phyloP scores from a whole-genome alignment of 35 echinoderm and acorn worm genomes.

The Apostichopus japonicus region DNA sequence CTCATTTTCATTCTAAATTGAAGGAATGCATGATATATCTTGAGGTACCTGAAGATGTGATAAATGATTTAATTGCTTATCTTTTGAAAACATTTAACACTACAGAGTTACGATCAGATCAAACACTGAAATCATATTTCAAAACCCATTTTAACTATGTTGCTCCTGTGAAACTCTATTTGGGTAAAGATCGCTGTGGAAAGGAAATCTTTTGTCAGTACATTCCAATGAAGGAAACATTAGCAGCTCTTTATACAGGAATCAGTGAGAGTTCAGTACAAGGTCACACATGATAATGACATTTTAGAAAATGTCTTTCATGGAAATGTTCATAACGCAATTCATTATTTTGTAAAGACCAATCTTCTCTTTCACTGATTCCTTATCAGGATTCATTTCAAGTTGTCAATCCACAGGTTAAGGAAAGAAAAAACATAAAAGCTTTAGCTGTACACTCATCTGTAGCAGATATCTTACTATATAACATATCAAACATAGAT shows the following conservation, averaged over 20 bases:
- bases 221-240: constrained; percentile 49
- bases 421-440: constrained; percentile 32
- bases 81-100: no score
- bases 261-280: no score
- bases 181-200: background rate
- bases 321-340: background rate
- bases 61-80: constrained; percentile 23
- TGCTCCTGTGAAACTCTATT: background rate
- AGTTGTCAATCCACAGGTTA: constrained; percentile 47
- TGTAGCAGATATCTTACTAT: no score
- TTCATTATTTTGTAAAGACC: background rate
- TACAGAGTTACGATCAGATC: constrained; percentile 40
- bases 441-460: no score
- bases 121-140: constrained; percentile 21
- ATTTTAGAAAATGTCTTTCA: constrained; percentile 27
- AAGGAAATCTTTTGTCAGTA: constrained; percentile 50
- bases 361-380: background rate
- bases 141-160: constrained; percentile 19
- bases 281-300: no score
- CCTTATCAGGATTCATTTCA: constrained; percentile 40
- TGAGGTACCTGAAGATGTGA: background rate
- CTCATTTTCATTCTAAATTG: background rate
- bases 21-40: constrained; percentile 4
- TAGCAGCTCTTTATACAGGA: constrained; percentile 13
- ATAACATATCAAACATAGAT: constrained; percentile 48